Evolutionary conservation across 2,888 invertebrate species (phyloP), one percentile per base, ranked within the genome.

Genomic region (Cephus spinipes): DNA sequence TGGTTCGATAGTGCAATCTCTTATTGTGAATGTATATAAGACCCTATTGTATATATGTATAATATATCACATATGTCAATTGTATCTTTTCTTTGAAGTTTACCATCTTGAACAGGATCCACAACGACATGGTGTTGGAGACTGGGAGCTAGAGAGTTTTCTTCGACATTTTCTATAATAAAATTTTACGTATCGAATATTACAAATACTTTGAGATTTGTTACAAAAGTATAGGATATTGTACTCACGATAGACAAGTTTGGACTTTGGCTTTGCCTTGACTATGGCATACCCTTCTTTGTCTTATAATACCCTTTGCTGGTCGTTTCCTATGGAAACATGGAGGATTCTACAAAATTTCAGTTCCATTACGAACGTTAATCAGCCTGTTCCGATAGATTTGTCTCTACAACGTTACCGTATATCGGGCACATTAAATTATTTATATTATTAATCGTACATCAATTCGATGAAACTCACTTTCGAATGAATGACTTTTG

Each of bases 401-500:
- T 55, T 55, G 55, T 55, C 55, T 55, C 55, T 55, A 55, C 55
- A 55, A 55, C 55, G 55, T 55, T 55, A 55, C 23, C 55, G 55
- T 55, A 55, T 55, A 55, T 55, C 55, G 55, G 23, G 55, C 55
- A 55, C 23, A 55, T 55, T 23, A 55, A 55, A 55, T 55, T 55
- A 55, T 9, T 55, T 55, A 55, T 55, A 55, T 55, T 55, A 55
- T 55, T 55, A 55, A 55, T 23, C 15, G 1, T 55, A 55, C 55
- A 55, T 55, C 2, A 55, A 55, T 55, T 75, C 33, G 33, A 36
- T 15, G 32, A 30, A 33, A 75, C 75, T 31, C 85, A 90, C 91
- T 87, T 91, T 89, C 3, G 92, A 92, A 76, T 89, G 86, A 69
- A 92, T 88, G 1, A 89, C 84, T 87, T 92, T 93, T 23, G 92